These are phyloP conservation scores for Enteromius argenteus DNA, from an alignment of 2,797 vertebrate species.

Conservation along the genomic window DNA sequence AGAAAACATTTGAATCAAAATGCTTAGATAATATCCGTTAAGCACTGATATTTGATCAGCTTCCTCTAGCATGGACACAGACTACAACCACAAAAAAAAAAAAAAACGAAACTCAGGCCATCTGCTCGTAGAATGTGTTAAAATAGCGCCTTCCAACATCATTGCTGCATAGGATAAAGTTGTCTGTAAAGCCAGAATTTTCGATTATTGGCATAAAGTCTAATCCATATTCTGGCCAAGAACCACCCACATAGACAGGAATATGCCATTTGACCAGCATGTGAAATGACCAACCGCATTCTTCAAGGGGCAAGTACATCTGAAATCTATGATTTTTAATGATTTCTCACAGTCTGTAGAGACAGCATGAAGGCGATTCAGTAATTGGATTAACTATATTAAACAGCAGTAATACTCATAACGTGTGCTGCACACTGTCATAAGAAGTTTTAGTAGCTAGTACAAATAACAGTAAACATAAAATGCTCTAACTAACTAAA, in stretches of 20 bases:
- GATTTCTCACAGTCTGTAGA: background rate
- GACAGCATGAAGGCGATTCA: background rate
- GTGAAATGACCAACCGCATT: constrained; percentile 14
- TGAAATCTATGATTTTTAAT: background rate
- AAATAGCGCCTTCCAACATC: background rate
- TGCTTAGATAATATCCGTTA: constrained; percentile 13
- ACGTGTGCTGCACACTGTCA: background rate
- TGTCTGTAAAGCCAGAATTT: constrained; percentile 9
- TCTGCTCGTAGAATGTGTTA: constrained; percentile 22
- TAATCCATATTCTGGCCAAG: constrained; percentile 13
- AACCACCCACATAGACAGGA: background rate
- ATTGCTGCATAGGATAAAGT: background rate
- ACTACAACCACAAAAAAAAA: background rate
- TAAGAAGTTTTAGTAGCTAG: background rate
- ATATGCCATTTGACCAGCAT: constrained; percentile 10
- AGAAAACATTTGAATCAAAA: background rate
- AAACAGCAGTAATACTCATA: background rate
- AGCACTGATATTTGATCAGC: background rate
- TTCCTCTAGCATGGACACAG: background rate
- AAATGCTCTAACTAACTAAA: background rate
- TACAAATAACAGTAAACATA: background rate
- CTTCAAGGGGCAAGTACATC: background rate
- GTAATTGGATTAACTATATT: background rate
- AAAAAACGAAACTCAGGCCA: background rate
- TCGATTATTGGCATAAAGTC: background rate